A percentile compares a stretch with the other conserved stretches of the same genome.
phyloP scores from a whole-genome alignment of 2,888 invertebrate species.

The Uropetala carovei region DNA sequence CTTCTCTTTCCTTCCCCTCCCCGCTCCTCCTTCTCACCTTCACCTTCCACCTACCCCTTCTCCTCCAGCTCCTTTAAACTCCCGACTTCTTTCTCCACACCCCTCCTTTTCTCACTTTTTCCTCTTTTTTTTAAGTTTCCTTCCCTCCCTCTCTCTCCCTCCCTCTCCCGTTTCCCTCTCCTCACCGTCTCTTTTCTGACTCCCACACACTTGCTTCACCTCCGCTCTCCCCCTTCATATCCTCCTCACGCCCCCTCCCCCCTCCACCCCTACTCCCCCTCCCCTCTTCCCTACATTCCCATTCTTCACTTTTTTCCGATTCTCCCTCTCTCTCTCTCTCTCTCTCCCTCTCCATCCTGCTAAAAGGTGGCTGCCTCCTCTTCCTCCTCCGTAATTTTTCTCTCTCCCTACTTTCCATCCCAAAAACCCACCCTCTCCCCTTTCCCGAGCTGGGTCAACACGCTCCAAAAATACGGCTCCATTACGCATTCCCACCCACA shows the following conservation, averaged over 20 bases:
- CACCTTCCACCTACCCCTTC: too few species aligned
- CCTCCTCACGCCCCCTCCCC: background rate
- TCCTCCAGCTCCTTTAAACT: too few species aligned
- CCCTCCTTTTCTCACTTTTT: too few species aligned
- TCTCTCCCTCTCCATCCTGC: background rate
- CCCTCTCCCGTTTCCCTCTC: background rate
- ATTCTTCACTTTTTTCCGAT: background rate
- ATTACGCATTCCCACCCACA: slow-evolving; percentile 46
- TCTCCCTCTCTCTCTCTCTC: background rate
- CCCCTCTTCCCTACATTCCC: background rate
- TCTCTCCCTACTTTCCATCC: background rate
- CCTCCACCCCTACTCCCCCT: background rate
- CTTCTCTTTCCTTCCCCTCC: background rate
- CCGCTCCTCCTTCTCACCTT: background rate
- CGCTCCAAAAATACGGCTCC: slow-evolving; percentile 55
- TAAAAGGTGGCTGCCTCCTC: background rate
- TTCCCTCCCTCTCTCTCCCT: background rate
- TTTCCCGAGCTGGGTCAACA: slow-evolving; percentile 49
- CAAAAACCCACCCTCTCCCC: background rate
- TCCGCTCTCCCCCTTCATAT: background rate
- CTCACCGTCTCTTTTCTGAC: background rate
- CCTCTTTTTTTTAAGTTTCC: too few species aligned
- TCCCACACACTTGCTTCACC: background rate
- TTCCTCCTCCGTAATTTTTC: background rate
- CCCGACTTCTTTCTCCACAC: too few species aligned